Evolutionary conservation across 2,797 vertebrate species (phyloP).

Genomic region (Peromyscus aztecus): DNA sequence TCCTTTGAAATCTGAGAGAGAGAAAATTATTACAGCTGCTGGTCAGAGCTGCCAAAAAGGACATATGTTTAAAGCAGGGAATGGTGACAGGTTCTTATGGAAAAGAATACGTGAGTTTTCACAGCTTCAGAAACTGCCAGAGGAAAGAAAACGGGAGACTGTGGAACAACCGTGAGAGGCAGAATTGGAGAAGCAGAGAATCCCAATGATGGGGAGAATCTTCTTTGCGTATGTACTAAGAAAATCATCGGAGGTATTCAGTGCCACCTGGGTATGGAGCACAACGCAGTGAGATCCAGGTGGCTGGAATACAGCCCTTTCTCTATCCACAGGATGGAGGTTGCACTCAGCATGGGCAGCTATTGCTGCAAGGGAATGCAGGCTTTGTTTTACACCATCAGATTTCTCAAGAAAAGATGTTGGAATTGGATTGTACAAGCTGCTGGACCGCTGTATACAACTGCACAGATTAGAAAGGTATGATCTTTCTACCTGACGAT

Average conservation of each 20-base stretch:
- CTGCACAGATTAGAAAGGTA: neutral
- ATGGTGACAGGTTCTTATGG: constrained; percentile 37
- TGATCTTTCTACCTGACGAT: neutral
- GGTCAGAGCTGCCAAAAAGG: constrained; percentile 6
- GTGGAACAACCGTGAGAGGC: neutral
- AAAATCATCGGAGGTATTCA: neutral
- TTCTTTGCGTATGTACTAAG: neutral
- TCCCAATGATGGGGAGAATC: neutral
- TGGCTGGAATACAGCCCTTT: neutral
- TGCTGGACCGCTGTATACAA: neutral
- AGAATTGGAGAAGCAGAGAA: constrained; percentile 31
- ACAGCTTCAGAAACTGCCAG: neutral
- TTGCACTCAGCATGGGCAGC: neutral
- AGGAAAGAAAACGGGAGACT: neutral
- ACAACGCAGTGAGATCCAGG: neutral
- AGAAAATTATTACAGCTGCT: constrained; percentile 61
- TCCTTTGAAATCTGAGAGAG: constrained; percentile 79
- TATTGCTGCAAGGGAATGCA: neutral
- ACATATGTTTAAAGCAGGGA: constrained; percentile 55
- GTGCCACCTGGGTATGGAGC: neutral
- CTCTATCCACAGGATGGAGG: neutral
- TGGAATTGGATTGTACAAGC: neutral
- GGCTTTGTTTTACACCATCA: neutral
- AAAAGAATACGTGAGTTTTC: neutral
- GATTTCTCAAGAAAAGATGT: neutral